Evolutionary conservation across 1,140 invertebrate genomes (phyloP), one percentile per base, ranked within the genome.

Genomic region (Carcinoscorpius rotundicauda): DNA sequence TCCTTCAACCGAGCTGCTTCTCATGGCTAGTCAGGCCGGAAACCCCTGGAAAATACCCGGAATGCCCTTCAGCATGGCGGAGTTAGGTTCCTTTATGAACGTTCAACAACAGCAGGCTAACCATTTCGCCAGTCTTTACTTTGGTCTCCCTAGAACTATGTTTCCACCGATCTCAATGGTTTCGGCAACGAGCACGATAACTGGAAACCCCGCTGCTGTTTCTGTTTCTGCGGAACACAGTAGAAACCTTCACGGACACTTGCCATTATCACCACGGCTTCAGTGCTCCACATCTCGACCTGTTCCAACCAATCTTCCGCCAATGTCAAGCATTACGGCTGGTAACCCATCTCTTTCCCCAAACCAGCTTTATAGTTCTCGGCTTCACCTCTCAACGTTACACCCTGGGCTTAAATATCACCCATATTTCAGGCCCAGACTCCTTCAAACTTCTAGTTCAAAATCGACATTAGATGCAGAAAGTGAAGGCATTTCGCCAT

Each of bases 41-140:
- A 63, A 61, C 8, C 66, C 70, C 9, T 71, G 70, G 70, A 71
- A 71, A 59, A 57, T 71, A 6, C 64, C 65, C 6, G n/a, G 9
- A 3, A 8, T 65, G 52, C 63, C 60, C 0, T 11, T 68, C 6
- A 63, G 67, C 51, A 65, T 68, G 57, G 61, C 61, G 9, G 67
- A 68, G 4, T 53, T 68, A 4, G 61, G 48, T 11, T 65, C 67
- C 4, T 52, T 68, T 3, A 63, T 68, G 53, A 48, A 63, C 5
- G 10, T 63, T 29, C 60, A 60, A 11, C 66, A 61, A n/a, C 66
- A 67, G 29, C 57, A 62, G 29, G 66, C 66, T 9, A 62, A 62
- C n/a, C 51, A 60, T 51, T 63, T 67, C 6, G 65, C 65, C 49
- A 67, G 65, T 8, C 51, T 68, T 4, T 68, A 68, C n/a, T 68